A percentile compares a stretch with the other conserved stretches of the same genome.
These are phyloP conservation scores for Orchestes rusci DNA, from an alignment of 2,888 invertebrate species.

Conservation along the genomic window DNA sequence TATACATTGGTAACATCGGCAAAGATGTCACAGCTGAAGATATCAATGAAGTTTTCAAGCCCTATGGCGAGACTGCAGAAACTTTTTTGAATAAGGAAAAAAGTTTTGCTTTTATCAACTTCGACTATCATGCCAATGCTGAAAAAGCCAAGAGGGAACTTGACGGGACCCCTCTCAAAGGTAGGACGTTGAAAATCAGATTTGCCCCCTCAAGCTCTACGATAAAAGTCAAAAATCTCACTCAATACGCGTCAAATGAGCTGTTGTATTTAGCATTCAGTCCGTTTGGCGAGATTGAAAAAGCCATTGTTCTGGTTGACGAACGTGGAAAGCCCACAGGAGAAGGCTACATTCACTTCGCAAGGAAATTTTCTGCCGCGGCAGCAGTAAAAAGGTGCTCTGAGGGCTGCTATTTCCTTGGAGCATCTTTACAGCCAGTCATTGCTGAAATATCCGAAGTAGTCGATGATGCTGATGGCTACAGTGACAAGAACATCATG, in stretches of 20 bases:
- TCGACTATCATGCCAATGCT: constrained; percentile 88
- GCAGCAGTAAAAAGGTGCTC: constrained; percentile 50
- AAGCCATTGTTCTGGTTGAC: constrained; percentile 89
- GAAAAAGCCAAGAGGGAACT: constrained; percentile 91
- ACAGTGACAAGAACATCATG: constrained; percentile 66
- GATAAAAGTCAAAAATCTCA: constrained; percentile 86
- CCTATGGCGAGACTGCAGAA: constrained; percentile 87
- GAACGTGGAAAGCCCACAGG: constrained; percentile 92
- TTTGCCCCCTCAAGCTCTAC: constrained; percentile 94
- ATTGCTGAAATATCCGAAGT: constrained; percentile 85
- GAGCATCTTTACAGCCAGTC: constrained; percentile 2
- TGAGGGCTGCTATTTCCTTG: constrained; percentile 4
- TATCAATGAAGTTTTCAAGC: constrained; percentile 73
- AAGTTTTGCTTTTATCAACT: constrained; percentile 92
- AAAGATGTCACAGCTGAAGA: constrained; percentile 86
- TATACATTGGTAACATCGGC: constrained; percentile 86
- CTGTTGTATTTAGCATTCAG: constrained; percentile 80
- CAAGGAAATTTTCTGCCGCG: constrained; percentile 84
- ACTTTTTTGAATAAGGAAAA: constrained; percentile 90
- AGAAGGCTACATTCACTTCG: constrained; percentile 93
- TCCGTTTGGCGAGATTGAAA: constrained; percentile 80
- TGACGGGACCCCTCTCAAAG: constrained; percentile 79
- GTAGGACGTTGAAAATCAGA: constrained; percentile 80
- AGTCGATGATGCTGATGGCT: constrained; percentile 88
- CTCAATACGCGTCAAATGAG: constrained; percentile 91